Base-by-base conservation (phyloP, 2,797 vertebrate genomes). In the Melopsittacus undulatus region DNA sequence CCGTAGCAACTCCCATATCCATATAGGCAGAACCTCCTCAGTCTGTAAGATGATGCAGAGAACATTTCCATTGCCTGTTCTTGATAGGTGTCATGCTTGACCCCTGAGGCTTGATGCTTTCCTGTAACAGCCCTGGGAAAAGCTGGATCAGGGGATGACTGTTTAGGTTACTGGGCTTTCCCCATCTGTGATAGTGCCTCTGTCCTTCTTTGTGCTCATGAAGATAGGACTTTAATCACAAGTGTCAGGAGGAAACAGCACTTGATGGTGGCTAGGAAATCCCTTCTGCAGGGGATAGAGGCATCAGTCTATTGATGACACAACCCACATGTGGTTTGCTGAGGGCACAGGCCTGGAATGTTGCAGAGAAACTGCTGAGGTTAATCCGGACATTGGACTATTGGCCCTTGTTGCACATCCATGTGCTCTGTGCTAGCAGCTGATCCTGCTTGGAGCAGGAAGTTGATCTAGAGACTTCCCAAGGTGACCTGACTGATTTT, bases 11-110 rank as follows among this genome's bases (percentile, higher is more conserved):
- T 73, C 46, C 46, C 0, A 0, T 42, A 30, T 5, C 46, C 19
- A 21, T 77, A 7, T 6, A 62, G 38, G 11, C 54, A 76, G 2
- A 43, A 17, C 4, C 29, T 38, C 30, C 27, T 83, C 45, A 56
- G 42, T 32, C 45, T 66, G 13, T 73, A 45, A 40, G 17, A 30
- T 52, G 29, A 52, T 77, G 32, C 40, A 24, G 68, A 83, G 68
- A 66, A 9, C 12, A 17, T 52, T 70, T 81, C n/a, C 36, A 1
- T 38, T 81, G 76, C 19, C 59, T 49, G 38, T 18, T 45, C 27
- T 64, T 66, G 21, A 19, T 9, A 30, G 29, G 13, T 61, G 17
- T 45, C 38, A n/a, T 0, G 0, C 13, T 75, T 0, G 0, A 8
- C 10, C 6, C 11, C 29, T n/a, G 54, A 42, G 20, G 12, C 46